Evolutionary conservation across 1,140 invertebrate species (phyloP).

Genomic region (Dryas iulia): DNA sequence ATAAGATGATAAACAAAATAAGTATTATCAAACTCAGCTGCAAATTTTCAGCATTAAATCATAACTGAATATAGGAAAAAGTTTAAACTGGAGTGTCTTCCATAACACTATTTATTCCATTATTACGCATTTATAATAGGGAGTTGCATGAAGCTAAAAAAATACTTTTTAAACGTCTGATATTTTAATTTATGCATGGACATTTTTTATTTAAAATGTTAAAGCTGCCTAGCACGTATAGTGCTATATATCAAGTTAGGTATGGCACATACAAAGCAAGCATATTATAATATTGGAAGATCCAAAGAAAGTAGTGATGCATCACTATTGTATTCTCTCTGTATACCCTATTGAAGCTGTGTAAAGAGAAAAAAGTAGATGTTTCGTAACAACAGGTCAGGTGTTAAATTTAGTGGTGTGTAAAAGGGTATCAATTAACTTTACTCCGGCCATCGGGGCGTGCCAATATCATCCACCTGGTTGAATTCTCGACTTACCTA

Average conservation of each 20-base stretch:
- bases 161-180: neutral
- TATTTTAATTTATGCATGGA: too few species aligned
- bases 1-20: too few species aligned
- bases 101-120: neutral
- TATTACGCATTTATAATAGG: neutral
- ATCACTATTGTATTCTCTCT: neutral
- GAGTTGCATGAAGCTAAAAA: neutral
- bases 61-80: neutral
- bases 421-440: slow-evolving; percentile 29
- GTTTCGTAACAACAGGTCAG: neutral
- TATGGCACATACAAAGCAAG: too few species aligned
- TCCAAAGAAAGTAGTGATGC: too few species aligned
- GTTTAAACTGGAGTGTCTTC: neutral
- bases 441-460: slow-evolving; percentile 6
- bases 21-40: neutral
- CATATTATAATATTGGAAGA: too few species aligned
- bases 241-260: too few species aligned
- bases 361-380: too few species aligned
- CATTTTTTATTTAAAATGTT: too few species aligned
- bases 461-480: slow-evolving; percentile 27
- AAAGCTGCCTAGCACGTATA: too few species aligned
- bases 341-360: neutral
- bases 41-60: neutral
- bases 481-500: slow-evolving; percentile 34
- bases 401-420: slow-evolving; percentile 15